These are phyloP conservation scores for Laticauda colubrina DNA, from an alignment of 2,113 vertebrate species.

Conservation along the genomic window DNA sequence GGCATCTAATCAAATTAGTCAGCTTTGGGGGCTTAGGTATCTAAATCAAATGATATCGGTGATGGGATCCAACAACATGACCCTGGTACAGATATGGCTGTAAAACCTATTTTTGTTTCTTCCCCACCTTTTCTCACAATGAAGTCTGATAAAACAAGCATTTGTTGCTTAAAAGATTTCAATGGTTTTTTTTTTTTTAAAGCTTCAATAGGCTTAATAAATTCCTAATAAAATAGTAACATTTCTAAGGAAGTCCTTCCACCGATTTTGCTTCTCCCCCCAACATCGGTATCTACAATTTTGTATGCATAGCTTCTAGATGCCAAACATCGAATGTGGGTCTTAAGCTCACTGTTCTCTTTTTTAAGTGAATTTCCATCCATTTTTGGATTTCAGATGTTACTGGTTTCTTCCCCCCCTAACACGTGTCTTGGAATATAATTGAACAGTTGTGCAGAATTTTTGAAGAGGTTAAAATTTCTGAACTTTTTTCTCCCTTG, in stretches of 20 bases:
- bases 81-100: not conserved
- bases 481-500: not conserved
- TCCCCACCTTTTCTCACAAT: not conserved
- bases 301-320: not conserved
- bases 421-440: not conserved
- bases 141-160: not conserved
- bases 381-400: not conserved
- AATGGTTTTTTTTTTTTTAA: not conserved
- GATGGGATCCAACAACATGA: not conserved
- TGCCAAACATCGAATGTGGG: not conserved
- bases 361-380: not conserved
- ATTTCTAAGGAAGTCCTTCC: not conserved
- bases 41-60: not conserved
- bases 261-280: not conserved
- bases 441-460: not conserved
- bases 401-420: not conserved
- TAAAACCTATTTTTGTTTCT: not conserved
- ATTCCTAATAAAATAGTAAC: not conserved
- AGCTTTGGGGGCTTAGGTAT: not conserved
- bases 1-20: not conserved
- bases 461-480: constrained; percentile 2
- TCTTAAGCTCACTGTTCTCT: not conserved
- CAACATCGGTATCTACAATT: not conserved
- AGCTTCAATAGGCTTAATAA: not conserved
- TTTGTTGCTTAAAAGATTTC: not conserved